phyloP scores from a whole-genome alignment of 1,140 invertebrate species.

The Diorhabda elongata region DNA sequence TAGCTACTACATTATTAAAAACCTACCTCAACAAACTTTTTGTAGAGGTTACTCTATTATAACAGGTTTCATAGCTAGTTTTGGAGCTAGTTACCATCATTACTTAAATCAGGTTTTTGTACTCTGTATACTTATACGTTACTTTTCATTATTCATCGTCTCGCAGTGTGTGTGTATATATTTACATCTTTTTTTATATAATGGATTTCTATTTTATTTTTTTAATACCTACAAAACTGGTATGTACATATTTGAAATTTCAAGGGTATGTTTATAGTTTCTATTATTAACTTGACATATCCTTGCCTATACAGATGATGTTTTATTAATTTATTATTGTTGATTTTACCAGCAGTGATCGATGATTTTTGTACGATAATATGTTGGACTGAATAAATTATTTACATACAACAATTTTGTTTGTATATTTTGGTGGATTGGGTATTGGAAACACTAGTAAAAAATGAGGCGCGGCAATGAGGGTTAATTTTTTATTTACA shows the following conservation, averaged over 20 bases:
- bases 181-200: background rate
- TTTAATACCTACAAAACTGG: background rate
- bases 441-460: too few relatives aligned
- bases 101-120: slow-evolving; percentile 30
- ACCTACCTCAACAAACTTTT: slow-evolving; percentile 36
- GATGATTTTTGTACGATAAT: too few relatives aligned
- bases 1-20: slow-evolving; percentile 22
- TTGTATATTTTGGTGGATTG: too few relatives aligned
- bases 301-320: too few relatives aligned
- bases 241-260: background rate
- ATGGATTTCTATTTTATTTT: slow-evolving; percentile 3
- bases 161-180: background rate
- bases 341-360: too few relatives aligned
- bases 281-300: too few relatives aligned
- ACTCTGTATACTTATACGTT: slow-evolving; percentile 9
- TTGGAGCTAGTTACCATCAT: slow-evolving; percentile 26
- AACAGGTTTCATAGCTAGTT: slow-evolving; percentile 35
- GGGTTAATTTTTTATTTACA: too few relatives aligned
- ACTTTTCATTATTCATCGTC: slow-evolving; percentile 13
- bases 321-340: too few relatives aligned
- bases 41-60: slow-evolving; percentile 27
- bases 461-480: too few relatives aligned
- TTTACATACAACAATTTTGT: too few relatives aligned
- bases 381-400: too few relatives aligned
- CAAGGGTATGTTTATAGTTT: too few relatives aligned